A percentile compares a stretch with the other conserved stretches of the same genome.
Conservation (phyloP, 1,140 invertebrate genomes). For the Zophobas atratus region DNA sequence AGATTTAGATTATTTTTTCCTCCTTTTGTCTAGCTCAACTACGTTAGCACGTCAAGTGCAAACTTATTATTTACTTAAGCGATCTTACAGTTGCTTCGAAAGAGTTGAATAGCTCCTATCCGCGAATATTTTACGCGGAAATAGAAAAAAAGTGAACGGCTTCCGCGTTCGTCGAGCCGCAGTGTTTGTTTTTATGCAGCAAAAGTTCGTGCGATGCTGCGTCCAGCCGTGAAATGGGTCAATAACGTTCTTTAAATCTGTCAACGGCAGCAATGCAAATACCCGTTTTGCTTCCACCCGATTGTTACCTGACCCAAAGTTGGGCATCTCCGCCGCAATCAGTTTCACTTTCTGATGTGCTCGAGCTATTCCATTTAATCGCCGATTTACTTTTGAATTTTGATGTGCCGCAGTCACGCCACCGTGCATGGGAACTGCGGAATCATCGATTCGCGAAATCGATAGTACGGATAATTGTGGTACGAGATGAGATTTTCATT, state of each 20-base stretch:
- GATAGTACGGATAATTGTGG: constrained; percentile 33
- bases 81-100: background rate
- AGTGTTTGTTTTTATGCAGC: background rate
- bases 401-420: constrained; percentile 8
- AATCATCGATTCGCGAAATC: constrained; percentile 33
- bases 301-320: background rate
- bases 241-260: background rate
- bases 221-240: constrained; percentile 16
- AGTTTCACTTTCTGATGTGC: background rate
- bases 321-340: constrained; percentile 1
- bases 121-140: background rate
- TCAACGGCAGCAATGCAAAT: constrained; percentile 15
- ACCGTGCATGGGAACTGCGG: constrained; percentile 14
- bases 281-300: background rate
- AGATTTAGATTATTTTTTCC: background rate
- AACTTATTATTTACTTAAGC: background rate
- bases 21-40: background rate
- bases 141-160: background rate
- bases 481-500: constrained; percentile 31
- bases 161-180: background rate
- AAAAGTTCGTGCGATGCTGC: background rate
- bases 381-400: constrained; percentile 27
- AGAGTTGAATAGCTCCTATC: background rate
- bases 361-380: constrained; percentile 12
- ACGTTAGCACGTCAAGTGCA: background rate